Evolutionary conservation across 2,113 vertebrate species (phyloP), one percentile per base, ranked within the genome.

Genomic region (Cynoglossus semilaevis): DNA sequence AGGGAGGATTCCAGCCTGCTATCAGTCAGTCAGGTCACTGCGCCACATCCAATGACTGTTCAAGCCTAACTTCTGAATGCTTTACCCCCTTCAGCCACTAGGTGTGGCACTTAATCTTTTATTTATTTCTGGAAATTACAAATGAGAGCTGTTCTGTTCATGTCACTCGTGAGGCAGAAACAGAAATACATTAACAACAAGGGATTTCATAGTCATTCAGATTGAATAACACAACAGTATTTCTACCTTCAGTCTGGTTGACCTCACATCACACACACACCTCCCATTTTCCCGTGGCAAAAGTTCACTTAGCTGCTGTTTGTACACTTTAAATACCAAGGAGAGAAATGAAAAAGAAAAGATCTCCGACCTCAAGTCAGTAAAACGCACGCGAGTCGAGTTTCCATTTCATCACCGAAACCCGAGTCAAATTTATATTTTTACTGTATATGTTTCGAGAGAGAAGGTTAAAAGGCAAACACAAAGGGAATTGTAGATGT

Each of bases 81-180:
- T 79, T 65, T 92, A 89, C 90, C 85, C 49, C 56, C 67, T 80
- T 82, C 79, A 63, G 81, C 91, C 91, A 92, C 90, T 91, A 92
- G 91, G 90, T 92, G 91, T 92, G 88, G 91, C 91, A 91, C 90
- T 91, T 90, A 90, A 90, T 91, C 91, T 89, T 85, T 88, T 85
- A 88, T 89, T 90, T 87, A 77, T 87, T 84, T 68, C 59, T 74
- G 59, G 75, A 80, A 80, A 86, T 83, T 19, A 70, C 53, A 67
- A 38, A 38, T 35, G 51, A 38, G 51, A 15, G 43, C 49, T 9
- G 9, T 43, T 51, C 36, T n/a, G 62, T 17, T 37, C 22, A 45
- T 18, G 59, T 10, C 43, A 51, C 22, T 29, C 22, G 22, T 29
- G 22, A 29, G 22, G 6, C 22, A 29, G 22, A 29, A 2, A 29